Conservation (phyloP, 2,888 invertebrate genomes). For the Octodonta nipae region DNA sequence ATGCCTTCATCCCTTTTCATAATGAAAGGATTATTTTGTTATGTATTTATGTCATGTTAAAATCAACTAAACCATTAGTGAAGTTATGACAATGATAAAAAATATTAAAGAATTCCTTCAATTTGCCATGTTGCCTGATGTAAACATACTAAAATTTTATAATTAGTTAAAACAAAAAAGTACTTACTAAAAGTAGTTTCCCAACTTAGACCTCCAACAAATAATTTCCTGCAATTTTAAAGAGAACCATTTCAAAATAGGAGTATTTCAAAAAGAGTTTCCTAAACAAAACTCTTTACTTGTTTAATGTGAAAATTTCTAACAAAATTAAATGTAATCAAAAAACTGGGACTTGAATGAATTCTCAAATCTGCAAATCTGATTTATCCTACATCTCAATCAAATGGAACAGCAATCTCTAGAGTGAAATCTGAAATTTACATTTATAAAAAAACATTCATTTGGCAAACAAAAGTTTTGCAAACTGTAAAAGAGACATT, state of each 20-base stretch:
- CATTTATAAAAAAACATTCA: conserved; percentile 17
- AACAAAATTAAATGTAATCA: conserved; percentile 20
- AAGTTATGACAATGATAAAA: too few relatives aligned
- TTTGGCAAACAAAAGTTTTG: conserved; percentile 17
- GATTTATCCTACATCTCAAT: conserved; percentile 19
- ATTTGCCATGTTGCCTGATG: too few relatives aligned
- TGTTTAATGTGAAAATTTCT: too few relatives aligned
- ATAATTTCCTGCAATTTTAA: conserved; percentile 81
- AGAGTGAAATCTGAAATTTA: conserved; percentile 35
- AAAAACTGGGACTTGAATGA: too few relatives aligned
- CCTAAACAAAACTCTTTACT: conserved; percentile 14
- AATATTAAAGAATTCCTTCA: too few relatives aligned
- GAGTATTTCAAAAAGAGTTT: conserved; percentile 15
- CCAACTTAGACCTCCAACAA: conserved; percentile 97
- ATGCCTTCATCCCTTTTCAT: too few relatives aligned
- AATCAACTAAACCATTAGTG: too few relatives aligned
- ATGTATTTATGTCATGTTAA: too few relatives aligned
- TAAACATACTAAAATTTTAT: too few relatives aligned
- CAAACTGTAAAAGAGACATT: too few relatives aligned
- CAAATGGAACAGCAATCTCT: conserved; percentile 37
- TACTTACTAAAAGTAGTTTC: conserved; percentile 95
- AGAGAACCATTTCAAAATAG: conserved; percentile 20
- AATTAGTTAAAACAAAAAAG: conserved; percentile 14
- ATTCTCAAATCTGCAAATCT: conserved; percentile 14
- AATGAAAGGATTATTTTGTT: too few relatives aligned